Conservation (phyloP, 2,113 vertebrate species). For the Muscicapa adusta region DNA sequence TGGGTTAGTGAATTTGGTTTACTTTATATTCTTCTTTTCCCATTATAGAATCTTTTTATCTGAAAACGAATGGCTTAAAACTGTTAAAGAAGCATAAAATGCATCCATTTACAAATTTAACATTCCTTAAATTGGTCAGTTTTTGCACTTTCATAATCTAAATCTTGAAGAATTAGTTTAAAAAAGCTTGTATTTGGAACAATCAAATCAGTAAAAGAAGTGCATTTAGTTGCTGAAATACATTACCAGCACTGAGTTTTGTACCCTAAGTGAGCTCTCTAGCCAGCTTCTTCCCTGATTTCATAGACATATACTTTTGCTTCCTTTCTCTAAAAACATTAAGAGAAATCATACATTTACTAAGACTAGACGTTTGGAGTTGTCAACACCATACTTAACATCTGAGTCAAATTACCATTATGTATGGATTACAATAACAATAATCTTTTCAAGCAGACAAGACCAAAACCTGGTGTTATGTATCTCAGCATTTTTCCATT, state of each 20-base stretch:
- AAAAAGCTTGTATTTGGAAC: neutral
- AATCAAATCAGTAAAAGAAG: neutral
- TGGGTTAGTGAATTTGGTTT: neutral
- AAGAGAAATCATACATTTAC: neutral
- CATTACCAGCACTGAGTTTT: neutral
- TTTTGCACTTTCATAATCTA: neutral
- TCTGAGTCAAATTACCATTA: neutral
- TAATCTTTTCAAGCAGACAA: neutral
- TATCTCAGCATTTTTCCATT: neutral
- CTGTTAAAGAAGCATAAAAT: slow-evolving; percentile 24
- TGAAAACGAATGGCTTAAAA: slow-evolving; percentile 11
- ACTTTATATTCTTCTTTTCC: neutral
- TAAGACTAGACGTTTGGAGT: neutral
- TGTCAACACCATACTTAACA: neutral
- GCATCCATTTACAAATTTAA: neutral
- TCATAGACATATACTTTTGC: neutral
- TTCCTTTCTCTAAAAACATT: neutral
- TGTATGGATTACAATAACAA: neutral
- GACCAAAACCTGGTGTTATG: neutral
- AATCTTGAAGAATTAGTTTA: neutral
- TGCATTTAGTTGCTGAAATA: neutral
- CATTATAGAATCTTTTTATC: slow-evolving; percentile 18
- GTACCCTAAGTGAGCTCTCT: neutral
- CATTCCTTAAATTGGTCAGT: neutral
- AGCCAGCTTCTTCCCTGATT: neutral